These are phyloP conservation scores for Temnothorax curvispinosus DNA, from an alignment of 1,140 invertebrate species.

Conservation along the genomic window DNA sequence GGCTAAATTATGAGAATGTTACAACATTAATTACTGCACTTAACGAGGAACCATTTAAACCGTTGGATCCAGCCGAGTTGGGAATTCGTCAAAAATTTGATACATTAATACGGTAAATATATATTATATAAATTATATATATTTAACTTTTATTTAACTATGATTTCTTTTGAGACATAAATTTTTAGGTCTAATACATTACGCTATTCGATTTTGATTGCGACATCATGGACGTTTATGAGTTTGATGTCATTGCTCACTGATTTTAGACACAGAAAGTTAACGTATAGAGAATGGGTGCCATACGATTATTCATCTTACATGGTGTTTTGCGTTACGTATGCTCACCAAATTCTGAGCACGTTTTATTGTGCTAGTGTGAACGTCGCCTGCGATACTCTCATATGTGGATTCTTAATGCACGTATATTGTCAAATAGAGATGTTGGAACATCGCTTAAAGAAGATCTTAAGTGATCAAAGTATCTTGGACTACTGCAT, in stretches of 20 bases:
- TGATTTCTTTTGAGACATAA: no score
- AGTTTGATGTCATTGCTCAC: not conserved
- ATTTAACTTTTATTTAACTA: no score
- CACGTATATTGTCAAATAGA: conserved; percentile 61
- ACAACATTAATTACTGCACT: conserved; percentile 20
- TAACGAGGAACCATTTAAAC: conserved; percentile 33
- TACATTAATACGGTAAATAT: conserved; percentile 57
- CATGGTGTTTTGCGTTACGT: not conserved
- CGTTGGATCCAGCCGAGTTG: conserved; percentile 44
- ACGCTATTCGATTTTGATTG: conserved; percentile 2
- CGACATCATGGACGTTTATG: not conserved
- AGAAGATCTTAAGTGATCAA: not conserved
- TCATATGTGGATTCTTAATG: conserved; percentile 64
- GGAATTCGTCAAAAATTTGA: conserved; percentile 60
- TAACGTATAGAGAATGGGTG: conserved; percentile 42
- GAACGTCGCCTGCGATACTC: conserved; percentile 51
- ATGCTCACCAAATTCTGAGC: conserved; percentile 48
- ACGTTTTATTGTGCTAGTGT: not conserved
- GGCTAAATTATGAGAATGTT: conserved; percentile 41
- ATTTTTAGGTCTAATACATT: not conserved
- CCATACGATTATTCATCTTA: conserved; percentile 47
- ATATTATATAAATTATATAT: no score
- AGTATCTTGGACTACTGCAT: not conserved
- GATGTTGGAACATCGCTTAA: conserved; percentile 62
- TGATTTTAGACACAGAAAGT: conserved; percentile 17